Conservation (phyloP, 2,113 vertebrate species). For the Sorex fumeus region DNA sequence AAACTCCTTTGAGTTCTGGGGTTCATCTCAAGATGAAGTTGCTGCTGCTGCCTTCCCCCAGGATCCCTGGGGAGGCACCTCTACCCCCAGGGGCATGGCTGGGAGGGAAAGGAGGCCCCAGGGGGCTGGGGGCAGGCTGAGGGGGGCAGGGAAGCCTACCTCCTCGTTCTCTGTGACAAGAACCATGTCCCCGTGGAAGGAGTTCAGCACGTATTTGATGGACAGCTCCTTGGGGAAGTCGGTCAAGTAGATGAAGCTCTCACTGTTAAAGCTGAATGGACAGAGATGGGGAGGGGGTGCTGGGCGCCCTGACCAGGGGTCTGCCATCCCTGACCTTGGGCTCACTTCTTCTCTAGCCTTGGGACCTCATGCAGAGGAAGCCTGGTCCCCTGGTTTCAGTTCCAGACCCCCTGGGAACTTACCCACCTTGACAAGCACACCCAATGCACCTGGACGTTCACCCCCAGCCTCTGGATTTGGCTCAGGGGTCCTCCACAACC, state of each 20-base stretch:
- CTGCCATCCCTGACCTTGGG: not conserved
- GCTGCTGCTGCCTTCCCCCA: not conserved
- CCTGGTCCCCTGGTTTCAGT: not conserved
- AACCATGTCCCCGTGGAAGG: constrained; percentile 57
- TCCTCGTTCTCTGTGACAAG: constrained; percentile 84
- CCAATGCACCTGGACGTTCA: not conserved
- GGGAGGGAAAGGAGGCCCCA: not conserved
- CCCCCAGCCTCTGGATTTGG: no score
- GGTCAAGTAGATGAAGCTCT: constrained; percentile 78
- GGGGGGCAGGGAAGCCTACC: constrained; percentile 69
- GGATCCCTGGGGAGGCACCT: not conserved
- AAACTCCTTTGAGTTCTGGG: not conserved
- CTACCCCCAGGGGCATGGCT: not conserved
- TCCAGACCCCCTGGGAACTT: not conserved
- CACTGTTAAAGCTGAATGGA: constrained; percentile 72
- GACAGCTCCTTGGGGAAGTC: constrained; percentile 70
- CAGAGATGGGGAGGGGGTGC: not conserved
- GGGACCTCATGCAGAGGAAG: not conserved
- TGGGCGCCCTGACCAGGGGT: not conserved
- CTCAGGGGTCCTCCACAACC: not conserved
- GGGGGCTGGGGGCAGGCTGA: not conserved
- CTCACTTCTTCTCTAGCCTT: not conserved
- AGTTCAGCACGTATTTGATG: constrained; percentile 84
- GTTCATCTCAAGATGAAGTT: not conserved
- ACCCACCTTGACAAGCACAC: not conserved